Evolutionary conservation across 2,888 invertebrate genomes (phyloP).

Genomic region (Syrista parreyssii): DNA sequence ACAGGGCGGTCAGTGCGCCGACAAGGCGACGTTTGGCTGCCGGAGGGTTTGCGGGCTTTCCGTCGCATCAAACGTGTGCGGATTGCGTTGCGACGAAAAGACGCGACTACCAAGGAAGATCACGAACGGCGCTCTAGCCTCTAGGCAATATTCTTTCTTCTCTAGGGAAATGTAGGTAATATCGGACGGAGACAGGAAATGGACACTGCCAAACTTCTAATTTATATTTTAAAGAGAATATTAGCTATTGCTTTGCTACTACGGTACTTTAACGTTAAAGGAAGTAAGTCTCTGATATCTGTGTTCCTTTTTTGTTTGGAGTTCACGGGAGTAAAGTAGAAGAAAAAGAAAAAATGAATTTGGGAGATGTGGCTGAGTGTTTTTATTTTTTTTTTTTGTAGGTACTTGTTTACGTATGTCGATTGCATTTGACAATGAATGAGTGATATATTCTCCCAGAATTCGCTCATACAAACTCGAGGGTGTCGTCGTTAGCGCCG

Average conservation of each 20-base stretch:
- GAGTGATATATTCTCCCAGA: no score
- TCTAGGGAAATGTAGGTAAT: constrained; percentile 24
- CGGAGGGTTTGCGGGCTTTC: no score
- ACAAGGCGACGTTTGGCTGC: no score
- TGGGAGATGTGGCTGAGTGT: background rate
- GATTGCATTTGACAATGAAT: no score
- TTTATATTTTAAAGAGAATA: constrained; percentile 40
- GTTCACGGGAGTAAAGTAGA: background rate
- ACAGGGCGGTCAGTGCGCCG: constrained; percentile 10
- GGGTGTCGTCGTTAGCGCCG: no score
- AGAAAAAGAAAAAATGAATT: background rate
- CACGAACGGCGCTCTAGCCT: constrained; percentile 9
- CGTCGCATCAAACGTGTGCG: no score
- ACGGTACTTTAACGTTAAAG: constrained; percentile 6
- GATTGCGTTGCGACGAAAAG: background rate
- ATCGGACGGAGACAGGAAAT: constrained; percentile 37
- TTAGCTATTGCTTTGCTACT: constrained; percentile 22
- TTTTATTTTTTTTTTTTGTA: background rate
- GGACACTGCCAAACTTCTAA: constrained; percentile 59
- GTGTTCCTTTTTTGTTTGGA: constrained; percentile 18
- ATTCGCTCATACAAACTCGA: no score
- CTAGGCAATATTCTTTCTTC: constrained; percentile 23
- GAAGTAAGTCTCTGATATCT: constrained; percentile 24
- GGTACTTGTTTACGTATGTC: no score
- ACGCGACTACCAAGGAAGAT: background rate